phyloP scores from a whole-genome alignment of 2,113 vertebrate species.

The Nothoprocta pentlandii region DNA sequence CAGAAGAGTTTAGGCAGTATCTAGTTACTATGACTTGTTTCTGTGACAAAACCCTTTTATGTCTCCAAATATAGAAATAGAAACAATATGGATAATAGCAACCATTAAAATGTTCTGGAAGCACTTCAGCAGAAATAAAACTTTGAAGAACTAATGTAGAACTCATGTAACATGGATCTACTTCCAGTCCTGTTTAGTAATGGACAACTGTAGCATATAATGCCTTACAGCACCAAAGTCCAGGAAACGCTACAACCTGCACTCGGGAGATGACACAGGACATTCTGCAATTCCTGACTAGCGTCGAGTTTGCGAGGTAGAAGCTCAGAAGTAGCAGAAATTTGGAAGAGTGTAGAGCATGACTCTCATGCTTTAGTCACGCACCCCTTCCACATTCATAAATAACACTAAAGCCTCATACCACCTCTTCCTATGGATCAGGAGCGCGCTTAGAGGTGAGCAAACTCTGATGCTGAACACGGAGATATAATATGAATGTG shows the following conservation, averaged over 20 bases:
- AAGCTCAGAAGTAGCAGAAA: neutral
- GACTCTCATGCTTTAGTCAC: neutral
- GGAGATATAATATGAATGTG: fast-evolving
- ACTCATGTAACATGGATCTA: neutral
- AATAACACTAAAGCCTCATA: neutral
- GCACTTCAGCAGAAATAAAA: neutral
- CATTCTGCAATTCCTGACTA: neutral
- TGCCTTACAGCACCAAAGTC: neutral
- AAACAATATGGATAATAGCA: neutral
- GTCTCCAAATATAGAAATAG: neutral
- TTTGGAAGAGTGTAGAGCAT: neutral
- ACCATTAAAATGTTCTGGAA: conserved; percentile 12
- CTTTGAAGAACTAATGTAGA: neutral
- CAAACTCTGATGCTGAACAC: neutral
- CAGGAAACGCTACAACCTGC: neutral
- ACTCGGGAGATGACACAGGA: neutral
- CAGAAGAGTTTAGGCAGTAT: neutral
- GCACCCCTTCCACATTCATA: neutral
- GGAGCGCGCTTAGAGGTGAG: neutral
- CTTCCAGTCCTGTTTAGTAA: neutral
- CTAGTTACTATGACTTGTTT: neutral
- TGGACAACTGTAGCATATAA: neutral
- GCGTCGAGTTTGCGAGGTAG: neutral
- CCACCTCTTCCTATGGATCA: neutral
- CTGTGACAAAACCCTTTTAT: neutral